Evolutionary conservation across 2,797 vertebrate genomes (phyloP).

Genomic region (Falco peregrinus): DNA sequence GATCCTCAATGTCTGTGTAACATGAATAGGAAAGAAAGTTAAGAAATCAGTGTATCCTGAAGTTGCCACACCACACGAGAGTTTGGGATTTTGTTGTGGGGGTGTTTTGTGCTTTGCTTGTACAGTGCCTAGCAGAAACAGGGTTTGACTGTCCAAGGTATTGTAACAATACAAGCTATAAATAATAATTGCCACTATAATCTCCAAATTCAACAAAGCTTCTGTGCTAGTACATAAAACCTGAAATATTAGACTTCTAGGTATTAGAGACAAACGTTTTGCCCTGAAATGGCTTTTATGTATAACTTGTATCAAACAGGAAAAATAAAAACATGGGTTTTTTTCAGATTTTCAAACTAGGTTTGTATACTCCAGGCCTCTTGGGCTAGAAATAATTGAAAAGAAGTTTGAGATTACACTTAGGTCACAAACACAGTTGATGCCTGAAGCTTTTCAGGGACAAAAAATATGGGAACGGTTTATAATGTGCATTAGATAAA

Average conservation of each 20-base stretch:
- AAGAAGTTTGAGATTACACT: constrained; percentile 69
- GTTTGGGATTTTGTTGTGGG: background rate
- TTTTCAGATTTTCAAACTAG: constrained; percentile 68
- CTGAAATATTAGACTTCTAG: constrained; percentile 36
- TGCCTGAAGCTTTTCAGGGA: constrained; percentile 71
- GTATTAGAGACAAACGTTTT: constrained; percentile 53
- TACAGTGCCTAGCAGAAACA: background rate
- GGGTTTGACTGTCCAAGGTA: background rate
- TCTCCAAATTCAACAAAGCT: constrained; percentile 47
- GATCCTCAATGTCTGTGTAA: background rate
- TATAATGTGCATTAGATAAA: constrained; percentile 49
- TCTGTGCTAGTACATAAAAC: constrained; percentile 51
- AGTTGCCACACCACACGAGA: background rate
- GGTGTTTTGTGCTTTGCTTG: background rate
- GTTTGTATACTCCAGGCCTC: constrained; percentile 68
- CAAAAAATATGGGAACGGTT: constrained; percentile 51
- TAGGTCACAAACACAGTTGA: constrained; percentile 68
- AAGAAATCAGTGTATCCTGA: background rate
- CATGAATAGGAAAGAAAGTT: background rate
- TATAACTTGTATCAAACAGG: constrained; percentile 34
- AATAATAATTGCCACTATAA: constrained; percentile 38
- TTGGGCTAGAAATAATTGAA: constrained; percentile 78
- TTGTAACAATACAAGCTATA: background rate
- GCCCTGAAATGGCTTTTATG: constrained; percentile 33
- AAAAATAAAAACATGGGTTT: background rate